Evolutionary conservation across 2,113 vertebrate genomes (phyloP), one percentile per base, ranked within the genome.

Genomic region (Anhinga rufa): DNA sequence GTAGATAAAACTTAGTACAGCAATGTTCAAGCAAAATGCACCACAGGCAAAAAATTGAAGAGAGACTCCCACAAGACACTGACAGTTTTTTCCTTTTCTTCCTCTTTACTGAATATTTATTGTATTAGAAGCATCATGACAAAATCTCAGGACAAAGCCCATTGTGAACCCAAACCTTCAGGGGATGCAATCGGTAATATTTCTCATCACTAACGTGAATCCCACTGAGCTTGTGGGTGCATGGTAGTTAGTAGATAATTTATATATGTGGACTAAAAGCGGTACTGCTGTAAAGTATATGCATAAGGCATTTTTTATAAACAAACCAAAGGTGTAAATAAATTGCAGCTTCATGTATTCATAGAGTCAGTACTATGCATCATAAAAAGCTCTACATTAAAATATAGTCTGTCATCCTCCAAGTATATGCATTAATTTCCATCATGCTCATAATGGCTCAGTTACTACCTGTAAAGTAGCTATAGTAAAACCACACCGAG

Each of bases 281-380:
- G 0, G 21, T 77, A 54, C 66, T 88, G 34, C 54, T 92, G 54
- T 70, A 88, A 74, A 86, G 48, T 64, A 68, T 68, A 91, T n/a
- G n/a, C 55, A 52, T 34, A 75, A 83, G 44, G 19, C 6, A 1
- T 25, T 78, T 93, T 91, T 96, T 71, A 81, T 78, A 78, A 96
- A 96, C 80, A 96, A 78, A 92, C 18, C 22, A 77, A 88, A 88
- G 60, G 42, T 78, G 55, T 81, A 94, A 95, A 96, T 88, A 91
- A 86, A 95, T 64, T 71, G 55, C 19, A 88, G 24, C 15, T 81
- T 88, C 57, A 10, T 49, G 26, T 55, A 36, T 58, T 58, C 42
- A 14, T 6, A 44, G 42, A 90, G 54, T 49, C 49, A 49, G 19
- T 91, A 79, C 71, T 88, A 70, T 77, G 75, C 55, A 71, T 60